phyloP scores from a whole-genome alignment of 2,113 vertebrate species.

The Delphinus delphis region DNA sequence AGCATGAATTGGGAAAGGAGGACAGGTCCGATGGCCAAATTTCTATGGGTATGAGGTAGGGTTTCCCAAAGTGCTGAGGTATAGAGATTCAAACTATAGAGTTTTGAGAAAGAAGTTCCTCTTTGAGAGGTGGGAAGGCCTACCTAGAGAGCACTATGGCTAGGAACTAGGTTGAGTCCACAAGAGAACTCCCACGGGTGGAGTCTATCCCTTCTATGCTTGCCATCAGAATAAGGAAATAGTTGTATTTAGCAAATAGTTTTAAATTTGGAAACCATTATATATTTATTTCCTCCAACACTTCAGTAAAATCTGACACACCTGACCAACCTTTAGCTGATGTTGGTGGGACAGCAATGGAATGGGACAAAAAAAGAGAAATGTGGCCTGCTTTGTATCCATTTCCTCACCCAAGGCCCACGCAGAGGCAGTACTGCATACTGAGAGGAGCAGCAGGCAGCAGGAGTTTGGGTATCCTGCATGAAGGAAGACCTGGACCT shows the following conservation, averaged over 20 bases:
- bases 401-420: background rate
- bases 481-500: background rate
- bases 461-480: background rate
- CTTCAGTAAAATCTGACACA: background rate
- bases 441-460: background rate
- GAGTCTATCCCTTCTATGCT: background rate
- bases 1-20: background rate
- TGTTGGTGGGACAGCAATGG: background rate
- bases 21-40: background rate
- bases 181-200: background rate
- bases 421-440: accelerated
- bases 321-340: background rate
- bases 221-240: background rate
- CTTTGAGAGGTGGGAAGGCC: background rate
- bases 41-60: background rate
- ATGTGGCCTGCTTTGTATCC: background rate
- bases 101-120: background rate
- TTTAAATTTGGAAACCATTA: background rate
- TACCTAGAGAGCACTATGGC: background rate
- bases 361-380: background rate
- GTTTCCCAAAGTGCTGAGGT: background rate
- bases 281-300: background rate
- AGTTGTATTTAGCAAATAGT: background rate
- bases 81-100: background rate
- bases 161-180: background rate